Percentiles rank a stretch among this genome's conserved stretches.
Evolutionary conservation across 2,113 vertebrate genomes (phyloP).

Genomic region (Galemys pyrenaicus): DNA sequence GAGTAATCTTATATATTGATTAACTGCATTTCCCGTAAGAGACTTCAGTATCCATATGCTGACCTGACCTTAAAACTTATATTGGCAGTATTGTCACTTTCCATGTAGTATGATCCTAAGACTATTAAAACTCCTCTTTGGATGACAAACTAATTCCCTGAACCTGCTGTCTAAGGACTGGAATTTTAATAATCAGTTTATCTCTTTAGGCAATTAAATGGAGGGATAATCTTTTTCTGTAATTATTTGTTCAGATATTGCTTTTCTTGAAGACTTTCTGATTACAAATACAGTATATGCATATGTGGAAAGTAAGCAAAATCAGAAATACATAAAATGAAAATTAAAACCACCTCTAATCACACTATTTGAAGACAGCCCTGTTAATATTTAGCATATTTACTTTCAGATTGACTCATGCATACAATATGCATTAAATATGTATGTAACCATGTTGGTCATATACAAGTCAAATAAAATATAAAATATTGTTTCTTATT

Average conservation of each 20-base stretch:
- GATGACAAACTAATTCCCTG: slow-evolving; percentile 58
- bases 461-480: background rate
- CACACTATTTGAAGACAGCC: background rate
- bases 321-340: slow-evolving; percentile 24
- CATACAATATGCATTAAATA: background rate
- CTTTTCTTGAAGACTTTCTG: slow-evolving; percentile 16
- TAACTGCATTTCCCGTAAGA: slow-evolving; percentile 43
- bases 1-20: background rate
- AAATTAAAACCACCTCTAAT: slow-evolving; percentile 17
- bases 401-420: background rate
- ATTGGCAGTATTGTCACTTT: slow-evolving; percentile 55
- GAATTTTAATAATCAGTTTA: slow-evolving; percentile 38
- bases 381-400: background rate
- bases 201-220: background rate
- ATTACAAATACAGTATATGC: background rate
- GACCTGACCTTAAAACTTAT: slow-evolving; percentile 50
- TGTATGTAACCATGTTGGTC: too few relatives aligned
- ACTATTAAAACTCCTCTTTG: background rate
- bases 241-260: slow-evolving; percentile 44
- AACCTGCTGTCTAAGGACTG: slow-evolving; percentile 32
- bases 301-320: background rate
- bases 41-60: slow-evolving; percentile 50
- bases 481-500: background rate
- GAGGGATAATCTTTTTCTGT: background rate
- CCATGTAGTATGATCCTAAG: background rate